Percentiles rank a stretch among this genome's conserved stretches.
Conservation (phyloP, 1,140 invertebrate genomes). For the Aradophagus sp. region DNA sequence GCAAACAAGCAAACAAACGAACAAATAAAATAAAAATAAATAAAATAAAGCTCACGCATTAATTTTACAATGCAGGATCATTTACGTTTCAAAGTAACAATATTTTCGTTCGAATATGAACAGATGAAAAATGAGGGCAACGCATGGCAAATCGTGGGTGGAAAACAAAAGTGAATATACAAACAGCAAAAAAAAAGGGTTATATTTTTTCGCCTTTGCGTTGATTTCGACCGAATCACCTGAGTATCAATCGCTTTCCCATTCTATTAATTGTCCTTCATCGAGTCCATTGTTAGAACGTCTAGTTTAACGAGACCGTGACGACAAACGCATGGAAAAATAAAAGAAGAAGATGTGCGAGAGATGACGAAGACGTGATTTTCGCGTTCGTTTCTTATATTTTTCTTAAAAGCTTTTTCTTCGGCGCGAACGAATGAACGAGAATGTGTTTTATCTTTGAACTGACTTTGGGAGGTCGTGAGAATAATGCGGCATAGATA, state of each 20-base stretch:
- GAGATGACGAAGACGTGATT: constrained; percentile 10
- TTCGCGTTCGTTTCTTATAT: constrained; percentile 56
- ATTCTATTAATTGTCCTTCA: constrained; percentile 55
- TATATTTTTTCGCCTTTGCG: constrained; percentile 18
- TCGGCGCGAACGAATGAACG: constrained; percentile 35
- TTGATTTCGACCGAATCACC: constrained; percentile 41
- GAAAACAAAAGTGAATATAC: constrained; percentile 2
- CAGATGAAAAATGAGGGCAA: no score
- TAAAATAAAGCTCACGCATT: no score
- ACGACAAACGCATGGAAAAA: constrained; percentile 43
- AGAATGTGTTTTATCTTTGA: constrained; percentile 38
- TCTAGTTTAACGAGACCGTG: constrained; percentile 61
- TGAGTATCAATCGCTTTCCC: constrained; percentile 52
- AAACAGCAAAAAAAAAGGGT: constrained; percentile 3
- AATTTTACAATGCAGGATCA: no score
- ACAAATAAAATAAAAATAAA: no score
- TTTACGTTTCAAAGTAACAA: no score
- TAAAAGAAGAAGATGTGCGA: constrained; percentile 3
- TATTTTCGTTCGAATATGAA: no score
- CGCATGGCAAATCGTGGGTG: no score
- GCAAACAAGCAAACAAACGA: no score
- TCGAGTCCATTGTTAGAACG: constrained; percentile 59
- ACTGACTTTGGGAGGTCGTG: constrained; percentile 35
- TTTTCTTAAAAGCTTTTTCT: constrained; percentile 52
- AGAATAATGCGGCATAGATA: constrained; percentile 61